phyloP scores from a whole-genome alignment of 2,113 vertebrate species.

The Cynopterus brachyotis region DNA sequence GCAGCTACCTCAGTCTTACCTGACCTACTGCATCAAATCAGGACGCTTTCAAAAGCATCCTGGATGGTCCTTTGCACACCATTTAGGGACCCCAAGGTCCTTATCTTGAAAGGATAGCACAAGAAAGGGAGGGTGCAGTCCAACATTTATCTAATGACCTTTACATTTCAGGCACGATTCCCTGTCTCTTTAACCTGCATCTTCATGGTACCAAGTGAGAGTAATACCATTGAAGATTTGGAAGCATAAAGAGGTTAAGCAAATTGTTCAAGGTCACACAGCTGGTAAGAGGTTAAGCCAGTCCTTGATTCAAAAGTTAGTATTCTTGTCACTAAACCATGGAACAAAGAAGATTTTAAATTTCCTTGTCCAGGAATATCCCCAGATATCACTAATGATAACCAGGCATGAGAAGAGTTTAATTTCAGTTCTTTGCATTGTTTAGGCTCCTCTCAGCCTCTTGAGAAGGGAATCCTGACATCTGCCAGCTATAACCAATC shows the following conservation, averaged over 20 bases:
- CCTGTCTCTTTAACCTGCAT: background rate
- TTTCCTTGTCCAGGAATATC: conserved; percentile 48
- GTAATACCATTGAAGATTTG: background rate
- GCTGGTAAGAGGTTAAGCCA: background rate
- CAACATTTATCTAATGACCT: background rate
- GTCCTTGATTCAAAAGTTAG: background rate
- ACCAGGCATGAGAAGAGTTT: conserved; percentile 25
- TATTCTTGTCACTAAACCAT: conserved; percentile 39
- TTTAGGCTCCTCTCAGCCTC: background rate
- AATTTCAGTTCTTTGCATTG: conserved; percentile 38
- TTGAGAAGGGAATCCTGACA: background rate
- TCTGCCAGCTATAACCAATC: background rate
- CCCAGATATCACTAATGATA: conserved; percentile 34
- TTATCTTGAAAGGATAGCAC: background rate
- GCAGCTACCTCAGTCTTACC: background rate
- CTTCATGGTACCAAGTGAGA: background rate
- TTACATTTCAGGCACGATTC: background rate
- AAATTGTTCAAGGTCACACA: background rate
- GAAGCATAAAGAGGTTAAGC: conserved; percentile 21
- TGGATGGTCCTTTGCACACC: background rate
- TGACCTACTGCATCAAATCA: background rate
- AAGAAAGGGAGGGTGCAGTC: background rate
- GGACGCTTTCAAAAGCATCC: background rate
- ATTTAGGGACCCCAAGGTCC: background rate
- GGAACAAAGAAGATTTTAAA: background rate